Percentiles rank a stretch among this genome's conserved stretches.
Evolutionary conservation across 2,113 vertebrate genomes (phyloP).

Genomic region (Erythrolamprus reginae): DNA sequence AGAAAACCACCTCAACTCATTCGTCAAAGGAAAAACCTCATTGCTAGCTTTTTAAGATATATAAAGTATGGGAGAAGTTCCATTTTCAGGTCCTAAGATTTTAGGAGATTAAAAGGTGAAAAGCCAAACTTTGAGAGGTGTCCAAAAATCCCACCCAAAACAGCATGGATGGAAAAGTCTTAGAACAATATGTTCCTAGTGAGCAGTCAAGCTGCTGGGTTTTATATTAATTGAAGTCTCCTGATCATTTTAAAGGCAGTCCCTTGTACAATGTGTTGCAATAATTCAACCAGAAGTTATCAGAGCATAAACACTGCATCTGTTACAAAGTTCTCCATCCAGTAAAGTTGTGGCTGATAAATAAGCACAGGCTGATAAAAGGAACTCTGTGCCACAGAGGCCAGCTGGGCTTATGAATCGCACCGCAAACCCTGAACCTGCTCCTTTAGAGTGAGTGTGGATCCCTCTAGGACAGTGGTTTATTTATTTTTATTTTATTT

Average conservation of each 20-base stretch:
- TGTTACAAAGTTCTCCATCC: neutral
- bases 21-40: neutral
- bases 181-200: neutral
- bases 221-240: neutral
- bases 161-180: neutral
- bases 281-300: neutral
- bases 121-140: neutral
- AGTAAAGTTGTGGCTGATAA: neutral
- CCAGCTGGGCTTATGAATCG: neutral
- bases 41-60: neutral
- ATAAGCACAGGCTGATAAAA: neutral
- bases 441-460: neutral
- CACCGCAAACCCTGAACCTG: neutral
- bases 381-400: neutral
- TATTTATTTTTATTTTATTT: too few relatives aligned
- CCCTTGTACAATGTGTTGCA: neutral
- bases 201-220: neutral
- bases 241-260: neutral
- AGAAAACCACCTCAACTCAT: neutral
- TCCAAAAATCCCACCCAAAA: neutral
- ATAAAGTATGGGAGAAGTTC: neutral
- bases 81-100: neutral
- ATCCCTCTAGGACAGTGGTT: neutral
- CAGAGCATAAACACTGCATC: neutral
- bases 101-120: neutral